Percentiles rank a stretch among this genome's conserved stretches.
These are phyloP conservation scores for Siniperca scherzeri DNA, from an alignment of 2,797 vertebrate species.

Conservation along the genomic window DNA sequence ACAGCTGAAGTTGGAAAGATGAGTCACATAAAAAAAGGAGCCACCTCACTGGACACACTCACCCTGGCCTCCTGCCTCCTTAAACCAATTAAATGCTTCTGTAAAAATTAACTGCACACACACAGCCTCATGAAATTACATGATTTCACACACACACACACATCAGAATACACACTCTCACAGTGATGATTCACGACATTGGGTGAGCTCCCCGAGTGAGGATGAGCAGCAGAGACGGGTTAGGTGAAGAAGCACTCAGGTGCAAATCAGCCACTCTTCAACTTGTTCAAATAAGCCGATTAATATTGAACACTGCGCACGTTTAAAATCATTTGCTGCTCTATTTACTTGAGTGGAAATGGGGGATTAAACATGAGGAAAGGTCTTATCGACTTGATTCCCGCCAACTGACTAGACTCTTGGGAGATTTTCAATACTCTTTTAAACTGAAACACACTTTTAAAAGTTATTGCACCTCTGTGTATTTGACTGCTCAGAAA, in stretches of 20 bases:
- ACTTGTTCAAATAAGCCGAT: constrained; percentile 40
- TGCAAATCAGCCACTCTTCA: constrained; percentile 37
- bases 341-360: constrained; percentile 31
- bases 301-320: constrained; percentile 12
- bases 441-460: constrained; percentile 60
- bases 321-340: constrained; percentile 33
- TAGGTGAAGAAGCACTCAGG: constrained; percentile 31
- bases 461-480: constrained; percentile 56
- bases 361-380: constrained; percentile 21
- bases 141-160: neutral
- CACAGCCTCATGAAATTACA: constrained; percentile 25
- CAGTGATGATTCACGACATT: constrained; percentile 18
- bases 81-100: constrained; percentile 27
- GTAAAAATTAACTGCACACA: constrained; percentile 31
- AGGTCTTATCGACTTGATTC: constrained; percentile 44
- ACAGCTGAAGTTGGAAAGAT: neutral
- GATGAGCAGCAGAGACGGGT: constrained; percentile 14
- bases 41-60: constrained; percentile 8
- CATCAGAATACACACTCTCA: neutral
- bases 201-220: constrained; percentile 41
- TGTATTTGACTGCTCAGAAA: constrained; percentile 32
- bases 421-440: constrained; percentile 29
- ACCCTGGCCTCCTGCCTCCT: neutral
- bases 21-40: neutral
- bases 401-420: constrained; percentile 31